phyloP scores from a whole-genome alignment of 2,113 vertebrate genomes.

The Ornithorhynchus anatinus region DNA sequence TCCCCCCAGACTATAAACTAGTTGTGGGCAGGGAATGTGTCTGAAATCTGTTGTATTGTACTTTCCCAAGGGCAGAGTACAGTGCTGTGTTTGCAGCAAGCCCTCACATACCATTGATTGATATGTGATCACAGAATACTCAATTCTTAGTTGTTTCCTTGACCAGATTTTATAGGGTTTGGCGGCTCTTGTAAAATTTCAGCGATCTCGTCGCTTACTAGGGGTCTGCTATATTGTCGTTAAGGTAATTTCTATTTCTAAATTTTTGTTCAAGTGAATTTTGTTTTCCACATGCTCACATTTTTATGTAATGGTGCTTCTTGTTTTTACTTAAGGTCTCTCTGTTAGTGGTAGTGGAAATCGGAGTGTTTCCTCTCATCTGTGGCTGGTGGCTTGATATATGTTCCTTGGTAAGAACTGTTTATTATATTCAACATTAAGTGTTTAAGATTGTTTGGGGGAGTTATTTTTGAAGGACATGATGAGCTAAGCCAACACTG shows the following conservation, averaged over 20 bases:
- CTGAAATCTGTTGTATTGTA: too few relatives aligned
- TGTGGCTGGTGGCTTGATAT: constrained; percentile 99
- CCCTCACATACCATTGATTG: too few relatives aligned
- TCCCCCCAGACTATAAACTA: too few relatives aligned
- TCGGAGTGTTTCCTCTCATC: constrained; percentile 95
- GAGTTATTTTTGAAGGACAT: constrained; percentile 4
- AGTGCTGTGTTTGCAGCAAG: too few relatives aligned
- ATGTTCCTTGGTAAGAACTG: constrained; percentile 88
- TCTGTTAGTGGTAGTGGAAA: constrained; percentile 93
- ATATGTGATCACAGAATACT: not conserved
- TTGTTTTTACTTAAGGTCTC: constrained; percentile 80
- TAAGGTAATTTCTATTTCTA: constrained; percentile 80
- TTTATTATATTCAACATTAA: not conserved
- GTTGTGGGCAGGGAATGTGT: too few relatives aligned
- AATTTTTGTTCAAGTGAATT: not conserved
- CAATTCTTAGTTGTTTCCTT: constrained; percentile 64
- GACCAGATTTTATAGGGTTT: constrained; percentile 76
- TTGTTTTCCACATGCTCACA: not conserved
- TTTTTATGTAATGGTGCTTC: not conserved
- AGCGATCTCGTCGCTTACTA: constrained; percentile 87
- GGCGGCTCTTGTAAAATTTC: constrained; percentile 91
- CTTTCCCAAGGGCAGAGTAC: too few relatives aligned
- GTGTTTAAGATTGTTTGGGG: not conserved
- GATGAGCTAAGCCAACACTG: too few relatives aligned
- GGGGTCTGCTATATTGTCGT: constrained; percentile 97